Percentiles rank a stretch among this genome's conserved stretches.
These are phyloP conservation scores for Enchytraeus crypticus DNA, from an alignment of 2,888 invertebrate genomes.

Conservation along the genomic window DNA sequence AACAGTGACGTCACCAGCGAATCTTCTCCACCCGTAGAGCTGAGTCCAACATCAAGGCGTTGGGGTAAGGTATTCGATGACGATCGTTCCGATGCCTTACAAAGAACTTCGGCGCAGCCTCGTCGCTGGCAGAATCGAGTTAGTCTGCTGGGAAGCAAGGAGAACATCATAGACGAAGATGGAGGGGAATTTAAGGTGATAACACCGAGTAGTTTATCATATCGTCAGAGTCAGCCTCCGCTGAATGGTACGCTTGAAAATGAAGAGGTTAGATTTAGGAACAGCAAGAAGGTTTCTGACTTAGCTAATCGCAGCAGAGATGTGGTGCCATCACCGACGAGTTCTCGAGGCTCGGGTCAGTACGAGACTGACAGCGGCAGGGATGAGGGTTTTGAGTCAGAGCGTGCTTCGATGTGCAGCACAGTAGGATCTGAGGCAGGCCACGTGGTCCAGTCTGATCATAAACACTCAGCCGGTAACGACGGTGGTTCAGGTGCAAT, in stretches of 20 bases:
- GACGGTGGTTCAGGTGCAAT: neutral
- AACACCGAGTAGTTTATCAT: neutral
- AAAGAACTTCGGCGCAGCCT: neutral
- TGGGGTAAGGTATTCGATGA: constrained; percentile 21
- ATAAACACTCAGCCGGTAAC: too few species aligned
- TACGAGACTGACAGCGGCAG: constrained; percentile 8
- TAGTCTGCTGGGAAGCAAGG: neutral
- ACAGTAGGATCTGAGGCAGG: constrained; percentile 37
- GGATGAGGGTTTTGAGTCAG: constrained; percentile 45
- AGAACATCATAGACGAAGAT: neutral
- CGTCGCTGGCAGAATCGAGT: neutral
- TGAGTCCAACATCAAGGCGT: constrained; percentile 16
- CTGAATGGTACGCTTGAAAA: neutral
- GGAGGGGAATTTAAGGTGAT: neutral
- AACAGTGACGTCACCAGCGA: neutral
- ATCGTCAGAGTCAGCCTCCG: too few species aligned
- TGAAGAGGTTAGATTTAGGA: neutral
- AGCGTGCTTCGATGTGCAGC: constrained; percentile 43
- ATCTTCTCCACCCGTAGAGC: neutral
- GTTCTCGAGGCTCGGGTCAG: neutral
- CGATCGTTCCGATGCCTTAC: neutral
- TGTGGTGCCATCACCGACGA: neutral
- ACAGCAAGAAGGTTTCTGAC: neutral
- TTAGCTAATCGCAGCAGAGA: neutral
- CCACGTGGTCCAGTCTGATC: too few species aligned